Evolutionary conservation across 2,888 invertebrate species (phyloP).

Genomic region (Eupeodes latifasciatus): DNA sequence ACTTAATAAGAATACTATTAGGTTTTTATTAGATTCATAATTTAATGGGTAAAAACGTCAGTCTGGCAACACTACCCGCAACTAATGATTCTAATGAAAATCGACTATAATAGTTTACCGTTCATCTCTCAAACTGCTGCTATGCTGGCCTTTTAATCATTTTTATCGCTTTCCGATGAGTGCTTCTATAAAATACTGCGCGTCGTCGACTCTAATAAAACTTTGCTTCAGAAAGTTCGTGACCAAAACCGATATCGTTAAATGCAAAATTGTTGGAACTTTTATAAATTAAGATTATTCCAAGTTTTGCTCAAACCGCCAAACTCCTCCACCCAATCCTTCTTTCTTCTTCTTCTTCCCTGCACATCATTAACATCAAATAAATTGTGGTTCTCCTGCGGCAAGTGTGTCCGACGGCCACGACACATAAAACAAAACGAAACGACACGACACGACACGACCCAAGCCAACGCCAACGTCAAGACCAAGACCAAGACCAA

Average conservation of each 20-base stretch:
- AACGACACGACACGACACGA: background rate
- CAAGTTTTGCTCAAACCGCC: too few relatives aligned
- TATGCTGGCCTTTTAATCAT: background rate
- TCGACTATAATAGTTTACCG: background rate
- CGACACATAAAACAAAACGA: background rate
- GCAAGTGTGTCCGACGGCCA: constrained; percentile 16
- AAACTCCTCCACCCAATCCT: background rate
- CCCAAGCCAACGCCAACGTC: background rate
- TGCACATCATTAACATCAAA: constrained; percentile 48
- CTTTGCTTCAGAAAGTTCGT: background rate
- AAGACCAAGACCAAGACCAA: background rate
- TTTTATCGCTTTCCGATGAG: constrained; percentile 2
- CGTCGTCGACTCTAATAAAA: background rate
- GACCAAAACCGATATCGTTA: constrained; percentile 33
- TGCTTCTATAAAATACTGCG: background rate
- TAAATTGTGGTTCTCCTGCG: constrained; percentile 26
- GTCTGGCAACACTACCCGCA: too few relatives aligned
- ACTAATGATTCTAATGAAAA: background rate
- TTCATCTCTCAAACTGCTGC: background rate
- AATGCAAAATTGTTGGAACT: constrained; percentile 6
- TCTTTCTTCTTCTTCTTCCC: background rate
- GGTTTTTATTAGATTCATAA: too few relatives aligned
- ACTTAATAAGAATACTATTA: too few relatives aligned
- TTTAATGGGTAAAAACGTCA: too few relatives aligned
- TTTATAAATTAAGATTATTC: constrained; percentile 16